Base-by-base conservation (phyloP, 2,797 vertebrate species). In the Ispidina picta region DNA sequence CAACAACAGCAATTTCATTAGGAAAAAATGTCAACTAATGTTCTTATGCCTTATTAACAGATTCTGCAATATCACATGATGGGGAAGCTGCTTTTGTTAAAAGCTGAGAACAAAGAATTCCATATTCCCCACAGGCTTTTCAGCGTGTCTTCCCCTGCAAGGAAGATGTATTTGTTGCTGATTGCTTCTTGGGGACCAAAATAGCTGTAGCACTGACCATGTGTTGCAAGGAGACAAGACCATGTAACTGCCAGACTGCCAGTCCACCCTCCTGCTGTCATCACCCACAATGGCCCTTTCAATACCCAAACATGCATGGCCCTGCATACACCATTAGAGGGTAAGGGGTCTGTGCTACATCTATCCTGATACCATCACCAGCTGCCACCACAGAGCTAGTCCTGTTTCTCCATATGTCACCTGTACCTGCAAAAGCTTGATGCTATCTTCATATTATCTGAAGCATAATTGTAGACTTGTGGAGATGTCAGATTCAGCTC, bases 1-100 rank as follows among this genome's bases (percentile, higher is more conserved):
- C 55, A 62, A 70, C 55, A 83, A 33, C 81, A 64, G 35, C 59
- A 83, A 66, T 75, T 86, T 81, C 76, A 70, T 75, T 82, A 56
- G 64, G 22, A 78, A 88, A 92, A 62, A 71, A 72, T 8, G 18
- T 22, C 66, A 37, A 15, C 21, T 75, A 73, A 89, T 31, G 70
- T 78, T 66, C 77, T 94, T 93, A 88, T 62, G 70, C 94, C 87
- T 76, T 86, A 90, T 92, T 92, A 92, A 66, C 85, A 94, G 73
- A 87, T 69, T 89, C 80, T 89, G 52, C 31, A 60, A 31, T 26
- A 43, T 35, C 82, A 85, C 1, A 0, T 78, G 83, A 78, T 66
- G 48, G 31, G 56, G 86, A 78, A 91, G 79, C 71, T 73, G 76
- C 66, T 91, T 86, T 83, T 86, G 49, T 73, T 70, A 60, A 66